These are phyloP conservation scores for Pyrrhosoma nymphula DNA, from an alignment of 2,888 invertebrate species.

Conservation along the genomic window DNA sequence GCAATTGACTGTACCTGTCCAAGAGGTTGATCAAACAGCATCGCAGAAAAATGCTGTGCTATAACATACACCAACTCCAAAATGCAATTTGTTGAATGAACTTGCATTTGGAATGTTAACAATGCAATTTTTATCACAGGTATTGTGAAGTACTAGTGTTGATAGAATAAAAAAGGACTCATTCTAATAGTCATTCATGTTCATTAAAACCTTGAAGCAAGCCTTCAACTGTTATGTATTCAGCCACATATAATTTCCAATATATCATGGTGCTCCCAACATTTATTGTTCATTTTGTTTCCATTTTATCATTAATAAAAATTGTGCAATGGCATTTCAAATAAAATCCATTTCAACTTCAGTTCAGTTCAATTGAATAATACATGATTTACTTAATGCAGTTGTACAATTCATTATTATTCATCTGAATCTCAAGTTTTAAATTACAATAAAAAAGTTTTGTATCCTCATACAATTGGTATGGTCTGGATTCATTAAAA, in stretches of 20 bases:
- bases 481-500: neutral
- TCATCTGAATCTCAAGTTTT: neutral
- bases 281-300: constrained; percentile 55
- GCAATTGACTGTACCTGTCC: constrained; percentile 34
- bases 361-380: neutral
- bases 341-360: constrained; percentile 37
- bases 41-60: neutral
- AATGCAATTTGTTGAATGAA: constrained; percentile 27
- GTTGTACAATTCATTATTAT: neutral
- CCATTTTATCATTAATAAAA: constrained; percentile 46
- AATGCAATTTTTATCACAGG: constrained; percentile 62
- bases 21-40: constrained; percentile 11
- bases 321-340: constrained; percentile 57
- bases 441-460: neutral
- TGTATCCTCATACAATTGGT: neutral
- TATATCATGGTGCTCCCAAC: constrained; percentile 58
- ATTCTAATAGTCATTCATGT: constrained; percentile 45
- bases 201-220: constrained; percentile 42
- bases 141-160: constrained; percentile 56
- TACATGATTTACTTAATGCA: neutral
- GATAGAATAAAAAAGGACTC: constrained; percentile 56
- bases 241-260: constrained; percentile 23
- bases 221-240: constrained; percentile 29
- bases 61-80: constrained; percentile 28
- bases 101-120: constrained; percentile 54